Evolutionary conservation across 1,140 invertebrate genomes (phyloP).

Genomic region (Chrysopa pallens): DNA sequence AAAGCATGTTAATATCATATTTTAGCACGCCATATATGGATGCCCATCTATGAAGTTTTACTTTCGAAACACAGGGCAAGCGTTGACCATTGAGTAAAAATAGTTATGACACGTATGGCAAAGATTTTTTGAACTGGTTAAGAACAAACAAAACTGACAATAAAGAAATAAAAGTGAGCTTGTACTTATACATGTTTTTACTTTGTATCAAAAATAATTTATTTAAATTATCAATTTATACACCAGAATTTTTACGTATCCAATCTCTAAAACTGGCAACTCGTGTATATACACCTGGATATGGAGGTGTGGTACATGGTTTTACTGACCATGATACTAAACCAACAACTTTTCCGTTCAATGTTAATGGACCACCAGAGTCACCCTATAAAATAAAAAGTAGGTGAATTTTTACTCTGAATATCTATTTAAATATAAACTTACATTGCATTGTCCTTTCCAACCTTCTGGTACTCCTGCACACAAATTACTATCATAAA

Average conservation of each 20-base stretch:
- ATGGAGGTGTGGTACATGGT: conserved; percentile 22
- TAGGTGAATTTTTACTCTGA: neutral
- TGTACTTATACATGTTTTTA: too few species aligned
- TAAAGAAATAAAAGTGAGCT: too few species aligned
- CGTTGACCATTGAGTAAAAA: too few species aligned
- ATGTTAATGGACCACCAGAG: conserved; percentile 23
- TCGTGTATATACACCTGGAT: conserved; percentile 28
- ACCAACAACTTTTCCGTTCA: conserved; percentile 19
- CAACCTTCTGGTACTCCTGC: conserved; percentile 22
- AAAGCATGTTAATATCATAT: too few species aligned
- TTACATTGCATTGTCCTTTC: conserved; percentile 24
- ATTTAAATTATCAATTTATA: too few species aligned
- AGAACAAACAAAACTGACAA: too few species aligned
- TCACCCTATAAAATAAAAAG: conserved; percentile 16
- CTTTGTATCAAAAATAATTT: too few species aligned
- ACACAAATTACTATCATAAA: conserved; percentile 12
- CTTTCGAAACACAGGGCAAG: too few species aligned
- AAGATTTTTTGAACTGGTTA: too few species aligned
- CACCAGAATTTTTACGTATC: conserved; percentile 16
- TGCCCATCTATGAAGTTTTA: too few species aligned
- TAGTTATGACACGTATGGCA: too few species aligned
- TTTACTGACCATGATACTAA: conserved; percentile 27
- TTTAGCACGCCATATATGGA: too few species aligned
- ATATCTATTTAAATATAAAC: neutral
- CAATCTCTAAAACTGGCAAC: conserved; percentile 26